Evolutionary conservation across 2,113 vertebrate genomes (phyloP).

Genomic region (Leuciscus idus): DNA sequence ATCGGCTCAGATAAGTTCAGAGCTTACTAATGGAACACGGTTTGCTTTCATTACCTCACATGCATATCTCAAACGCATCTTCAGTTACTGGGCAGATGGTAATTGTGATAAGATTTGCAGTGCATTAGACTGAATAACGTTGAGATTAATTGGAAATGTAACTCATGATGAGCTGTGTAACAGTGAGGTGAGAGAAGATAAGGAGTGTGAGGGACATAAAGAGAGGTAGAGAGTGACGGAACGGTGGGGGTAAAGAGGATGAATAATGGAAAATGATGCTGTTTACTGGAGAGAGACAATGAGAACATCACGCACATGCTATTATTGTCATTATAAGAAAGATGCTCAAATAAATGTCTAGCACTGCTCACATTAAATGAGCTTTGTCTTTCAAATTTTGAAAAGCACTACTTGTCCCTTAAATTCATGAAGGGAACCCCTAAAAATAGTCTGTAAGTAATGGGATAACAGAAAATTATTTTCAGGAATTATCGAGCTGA

Average conservation of each 20-base stretch:
- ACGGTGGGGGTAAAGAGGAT: constrained; percentile 20
- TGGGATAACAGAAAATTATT: constrained; percentile 82
- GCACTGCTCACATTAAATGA: constrained; percentile 55
- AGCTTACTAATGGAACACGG: constrained; percentile 48
- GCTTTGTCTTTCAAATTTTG: constrained; percentile 66
- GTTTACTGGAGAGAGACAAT: constrained; percentile 58
- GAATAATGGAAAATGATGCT: constrained; percentile 59
- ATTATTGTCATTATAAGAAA: constrained; percentile 72
- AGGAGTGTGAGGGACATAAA: constrained; percentile 24
- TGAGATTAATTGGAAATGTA: constrained; percentile 67
- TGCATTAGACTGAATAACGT: constrained; percentile 55
- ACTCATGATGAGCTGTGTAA: constrained; percentile 62
- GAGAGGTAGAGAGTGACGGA: background rate
- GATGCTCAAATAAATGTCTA: constrained; percentile 59
- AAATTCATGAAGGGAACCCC: constrained; percentile 64
- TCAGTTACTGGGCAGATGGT: constrained; percentile 52
- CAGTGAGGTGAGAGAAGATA: constrained; percentile 39
- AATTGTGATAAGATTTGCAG: constrained; percentile 56
- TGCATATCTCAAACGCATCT: constrained; percentile 27
- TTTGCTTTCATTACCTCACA: constrained; percentile 38
- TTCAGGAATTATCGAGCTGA: constrained; percentile 82
- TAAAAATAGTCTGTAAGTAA: constrained; percentile 79
- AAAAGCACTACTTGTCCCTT: constrained; percentile 68
- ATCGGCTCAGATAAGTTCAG: background rate
- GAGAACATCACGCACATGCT: constrained; percentile 57